A percentile compares a stretch with the other conserved stretches of the same genome.
phyloP scores from a whole-genome alignment of 2,113 vertebrate genomes.

The Apaloderma vittatum region DNA sequence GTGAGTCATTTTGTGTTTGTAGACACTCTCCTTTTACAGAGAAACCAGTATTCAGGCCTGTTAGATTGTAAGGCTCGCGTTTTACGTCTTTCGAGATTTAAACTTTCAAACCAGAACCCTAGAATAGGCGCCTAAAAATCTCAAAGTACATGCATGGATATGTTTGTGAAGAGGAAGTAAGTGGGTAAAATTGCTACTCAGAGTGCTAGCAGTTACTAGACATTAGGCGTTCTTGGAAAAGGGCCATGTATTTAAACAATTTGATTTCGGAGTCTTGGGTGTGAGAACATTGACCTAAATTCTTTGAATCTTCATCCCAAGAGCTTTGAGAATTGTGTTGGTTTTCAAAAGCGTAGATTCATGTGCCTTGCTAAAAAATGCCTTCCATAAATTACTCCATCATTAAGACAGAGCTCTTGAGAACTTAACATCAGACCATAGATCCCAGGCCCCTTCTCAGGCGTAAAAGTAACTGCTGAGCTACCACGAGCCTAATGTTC shows the following conservation, averaged over 20 bases:
- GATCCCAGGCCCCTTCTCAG: background rate
- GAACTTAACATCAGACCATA: background rate
- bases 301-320: background rate
- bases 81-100: background rate
- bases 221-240: background rate
- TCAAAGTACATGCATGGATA: background rate
- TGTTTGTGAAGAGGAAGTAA: background rate
- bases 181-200: background rate
- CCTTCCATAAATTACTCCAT: background rate
- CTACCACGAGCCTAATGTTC: background rate
- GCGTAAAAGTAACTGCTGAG: background rate
- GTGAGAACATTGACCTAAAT: background rate
- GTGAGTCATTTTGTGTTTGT: conserved; percentile 66
- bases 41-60: background rate
- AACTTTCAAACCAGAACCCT: background rate
- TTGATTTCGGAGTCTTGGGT: background rate
- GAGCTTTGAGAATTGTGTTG: background rate
- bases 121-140: background rate
- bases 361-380: background rate
- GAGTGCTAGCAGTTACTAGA: background rate
- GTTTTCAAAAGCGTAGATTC: background rate
- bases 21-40: background rate
- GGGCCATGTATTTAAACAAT: background rate
- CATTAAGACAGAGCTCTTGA: background rate
- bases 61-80: background rate